phyloP scores from a whole-genome alignment of 2,888 invertebrate species.

The Bellardia bayeri region DNA sequence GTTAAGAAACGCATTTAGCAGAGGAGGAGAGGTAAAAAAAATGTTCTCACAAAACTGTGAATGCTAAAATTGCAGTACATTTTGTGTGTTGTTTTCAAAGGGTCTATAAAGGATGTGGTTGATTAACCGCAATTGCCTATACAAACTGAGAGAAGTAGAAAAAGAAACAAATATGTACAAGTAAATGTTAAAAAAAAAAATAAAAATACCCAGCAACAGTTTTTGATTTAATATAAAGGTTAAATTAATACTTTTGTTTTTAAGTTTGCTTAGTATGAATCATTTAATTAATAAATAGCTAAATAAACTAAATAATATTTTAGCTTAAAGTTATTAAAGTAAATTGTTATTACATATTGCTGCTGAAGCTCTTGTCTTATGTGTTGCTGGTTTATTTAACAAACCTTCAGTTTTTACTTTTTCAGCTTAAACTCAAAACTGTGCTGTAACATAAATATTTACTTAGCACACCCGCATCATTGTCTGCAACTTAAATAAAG shows the following conservation, averaged over 20 bases:
- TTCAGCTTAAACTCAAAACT: neutral
- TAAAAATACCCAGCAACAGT: constrained; percentile 13
- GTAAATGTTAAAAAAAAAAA: neutral
- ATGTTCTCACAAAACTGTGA: constrained; percentile 60
- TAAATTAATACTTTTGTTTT: neutral
- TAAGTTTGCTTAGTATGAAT: no score
- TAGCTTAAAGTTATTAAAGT: no score
- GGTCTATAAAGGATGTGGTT: constrained; percentile 72
- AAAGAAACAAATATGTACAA: neutral
- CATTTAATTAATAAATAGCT: no score
- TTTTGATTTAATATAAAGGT: neutral
- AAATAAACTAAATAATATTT: no score
- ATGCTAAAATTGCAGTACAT: constrained; percentile 1
- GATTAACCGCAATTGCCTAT: constrained; percentile 65
- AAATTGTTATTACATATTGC: neutral
- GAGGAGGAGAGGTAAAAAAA: constrained; percentile 17
- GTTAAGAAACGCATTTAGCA: constrained; percentile 14
- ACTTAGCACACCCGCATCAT: constrained; percentile 61
- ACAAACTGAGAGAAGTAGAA: neutral
- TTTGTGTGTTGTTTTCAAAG: constrained; percentile 36
- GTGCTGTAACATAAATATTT: constrained; percentile 11
- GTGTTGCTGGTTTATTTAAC: neutral
- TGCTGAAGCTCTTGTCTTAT: neutral
- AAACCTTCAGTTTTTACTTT: neutral
- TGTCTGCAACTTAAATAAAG: constrained; percentile 17